Base-by-base conservation (phyloP, 30 jellyfish, hydroid and myxozoan genomes). In the Mastigias papua region DNA sequence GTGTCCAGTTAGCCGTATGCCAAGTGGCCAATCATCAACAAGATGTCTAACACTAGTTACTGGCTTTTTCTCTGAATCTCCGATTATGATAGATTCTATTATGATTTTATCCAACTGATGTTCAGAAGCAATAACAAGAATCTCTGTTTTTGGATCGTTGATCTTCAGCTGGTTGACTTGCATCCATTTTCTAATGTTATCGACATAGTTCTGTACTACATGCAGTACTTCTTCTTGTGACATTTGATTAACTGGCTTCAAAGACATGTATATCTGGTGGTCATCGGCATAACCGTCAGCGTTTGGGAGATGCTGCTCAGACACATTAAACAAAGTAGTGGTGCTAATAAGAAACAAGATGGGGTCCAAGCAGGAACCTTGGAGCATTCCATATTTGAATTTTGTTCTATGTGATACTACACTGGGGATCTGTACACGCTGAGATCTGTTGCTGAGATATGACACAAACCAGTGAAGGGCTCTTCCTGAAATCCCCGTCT, bases 171-270 rank as follows among this genome's bases (percentile, higher is more conserved):
- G 48, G 34, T 82, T 67, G 48, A 57, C 76, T 26, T 27, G 77
- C 92, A 82, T 37, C 85, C 85, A 66, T 67, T 32, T 50, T 69
- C 92, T 68, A 84, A 34, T 81, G 62, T 84, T 89, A 58, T 50
- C 11, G 32, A 69, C 89, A 62, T 89, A 70, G 28, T 27, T 48
- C 81, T 70, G 84, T 27, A 69, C 54, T 71, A 34, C 51, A 26
- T 32, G 72, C 51, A 83, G 82, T 48, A 81, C 88, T 15, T 58
- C 81, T 30, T 79, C 90, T 79, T 79, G 90, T 60, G 90, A 79
- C 5, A 63, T 48, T 42, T 84, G 57, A 73, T 69, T 48, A 66
- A 33, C 61, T 29, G 70, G 93, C 75, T 57, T 23, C 80, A 86
- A 72, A n/a, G 67, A 86, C 23, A 75, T 78, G 60, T n/a, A 46